Evolutionary conservation across 2,888 invertebrate species (phyloP).

Genomic region (Cephus runcator): DNA sequence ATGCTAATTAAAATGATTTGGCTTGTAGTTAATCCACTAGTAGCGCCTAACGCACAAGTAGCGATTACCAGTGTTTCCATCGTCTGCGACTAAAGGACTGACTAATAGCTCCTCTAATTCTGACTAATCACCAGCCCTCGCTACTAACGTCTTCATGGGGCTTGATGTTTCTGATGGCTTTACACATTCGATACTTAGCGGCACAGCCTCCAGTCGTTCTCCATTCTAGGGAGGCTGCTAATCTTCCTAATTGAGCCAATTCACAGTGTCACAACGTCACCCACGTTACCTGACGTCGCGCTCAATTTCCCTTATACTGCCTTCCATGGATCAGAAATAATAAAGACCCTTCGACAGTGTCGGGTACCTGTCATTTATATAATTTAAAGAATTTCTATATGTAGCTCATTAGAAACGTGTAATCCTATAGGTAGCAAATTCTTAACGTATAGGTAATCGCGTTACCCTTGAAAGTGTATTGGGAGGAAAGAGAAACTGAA

Average conservation of each 20-base stretch:
- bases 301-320: background rate
- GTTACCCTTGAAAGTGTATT: too few species aligned
- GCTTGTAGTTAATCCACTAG: constrained; percentile 34
- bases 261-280: constrained; percentile 2
- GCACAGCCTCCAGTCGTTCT: constrained; percentile 31
- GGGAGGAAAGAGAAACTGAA: background rate
- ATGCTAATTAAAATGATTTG: constrained; percentile 50
- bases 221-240: constrained; percentile 32
- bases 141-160: constrained; percentile 8
- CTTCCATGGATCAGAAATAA: background rate
- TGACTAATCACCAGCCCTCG: constrained; percentile 39
- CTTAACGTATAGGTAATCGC: too few species aligned
- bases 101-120: constrained; percentile 52
- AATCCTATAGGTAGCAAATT: background rate
- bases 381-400: background rate
- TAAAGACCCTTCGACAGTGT: background rate
- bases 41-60: constrained; percentile 22
- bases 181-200: constrained; percentile 38
- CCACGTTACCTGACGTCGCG: background rate
- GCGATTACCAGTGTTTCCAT: constrained; percentile 21
- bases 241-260: constrained; percentile 41
- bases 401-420: background rate
- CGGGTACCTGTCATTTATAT: background rate
- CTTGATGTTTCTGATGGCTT: constrained; percentile 39
- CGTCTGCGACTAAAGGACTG: constrained; percentile 27